Evolutionary conservation across 30 jellyfish, hydroid and myxozoan species (phyloP), one percentile per base, ranked within the genome.

Genomic region (Cassiopea andromeda): DNA sequence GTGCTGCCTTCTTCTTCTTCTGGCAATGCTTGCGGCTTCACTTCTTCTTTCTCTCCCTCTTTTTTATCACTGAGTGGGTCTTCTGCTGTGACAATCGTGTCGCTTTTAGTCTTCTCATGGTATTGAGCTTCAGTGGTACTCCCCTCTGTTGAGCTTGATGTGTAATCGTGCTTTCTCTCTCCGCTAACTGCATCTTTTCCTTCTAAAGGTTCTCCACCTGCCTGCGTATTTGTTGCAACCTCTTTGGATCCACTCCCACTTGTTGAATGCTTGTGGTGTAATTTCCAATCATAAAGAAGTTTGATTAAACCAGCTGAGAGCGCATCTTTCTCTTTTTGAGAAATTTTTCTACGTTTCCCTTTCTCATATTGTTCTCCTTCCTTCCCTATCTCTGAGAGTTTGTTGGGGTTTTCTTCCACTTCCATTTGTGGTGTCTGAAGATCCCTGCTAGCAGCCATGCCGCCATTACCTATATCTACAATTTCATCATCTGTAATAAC

Each of bases 281-380:
- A 82, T 84, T 92, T 88, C 99, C 99, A 96, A 83, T 92, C 94
- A 74, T 85, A 96, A 78, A 96, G 77, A 57, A 96, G 57, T 46
- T 88, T 96, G 44, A 96, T 96, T 49, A 96, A 70, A 61, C 94
- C 96, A 17, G 85, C 94, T 46, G 98, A 94, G 66, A 94, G 73
- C 1, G 89, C 96, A 48, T 89, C 96, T 80, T 85, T 90, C 70
- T 90, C 98, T 43, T 88, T 85, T 38, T 71, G 74, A 17, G 92
- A 58, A n/a, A 83, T 87, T 47, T 76, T 70, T n/a, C n/a, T 75
- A 47, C 83, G 94, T 60, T 66, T 69, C 72, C 84, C 54, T 38
- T 69, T 82, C 82, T 44, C 54, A 54, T 61, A 12, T 46, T 45
- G 80, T 18, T 74, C 64, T 7, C 64, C 61, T 58, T 82, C 79